Evolutionary conservation across 2,113 vertebrate species (phyloP), one percentile per base, ranked within the genome.

Genomic region (Andinoacara biseriatus): DNA sequence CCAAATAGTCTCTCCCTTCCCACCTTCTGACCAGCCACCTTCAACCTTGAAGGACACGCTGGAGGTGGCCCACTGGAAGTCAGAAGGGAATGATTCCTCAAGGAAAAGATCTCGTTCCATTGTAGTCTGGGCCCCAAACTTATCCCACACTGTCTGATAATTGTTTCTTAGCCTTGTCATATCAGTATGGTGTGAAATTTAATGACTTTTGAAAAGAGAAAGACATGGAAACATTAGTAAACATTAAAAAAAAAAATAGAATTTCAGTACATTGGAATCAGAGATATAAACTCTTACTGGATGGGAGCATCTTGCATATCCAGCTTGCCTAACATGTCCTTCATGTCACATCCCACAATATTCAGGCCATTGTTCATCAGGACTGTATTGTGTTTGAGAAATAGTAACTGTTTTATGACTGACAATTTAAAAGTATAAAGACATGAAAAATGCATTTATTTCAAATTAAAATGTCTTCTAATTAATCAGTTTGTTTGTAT

Each of bases 1-100:
- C 98, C 98, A 99, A 88, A 98, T 94, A 58, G 95, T 98, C 24
- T 97, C 94, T 76, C 97, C 98, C 92, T 97, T 97, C 3, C 96
- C 96, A 0, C 95, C 95, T 80, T 98, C 97, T 2, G 94, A 90
- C 97, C 97, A 98, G 72, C 96, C 97, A 43, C 98, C 98, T 94
- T 99, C 98, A 31, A 95, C 85, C 1, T 96, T 97, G 81, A 99
- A 98, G 15, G 98, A 97, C 78, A 96, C 96, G 0, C 96, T 97
- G 76, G 98, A 97, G 3, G 94, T 82, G 1, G 97, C 97, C 98
- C 98, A 99, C 18, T 96, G 95, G 82, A 99, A 99, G 52, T 86
- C 94, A 61, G 11, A 20, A 1, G 97, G 97, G 72, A 99, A 99
- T 1, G 93, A 92, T 1, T 87, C 95, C 10, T 76, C 81, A 4